phyloP scores from a whole-genome alignment of 2,797 vertebrate species.

The Lemur catta region DNA sequence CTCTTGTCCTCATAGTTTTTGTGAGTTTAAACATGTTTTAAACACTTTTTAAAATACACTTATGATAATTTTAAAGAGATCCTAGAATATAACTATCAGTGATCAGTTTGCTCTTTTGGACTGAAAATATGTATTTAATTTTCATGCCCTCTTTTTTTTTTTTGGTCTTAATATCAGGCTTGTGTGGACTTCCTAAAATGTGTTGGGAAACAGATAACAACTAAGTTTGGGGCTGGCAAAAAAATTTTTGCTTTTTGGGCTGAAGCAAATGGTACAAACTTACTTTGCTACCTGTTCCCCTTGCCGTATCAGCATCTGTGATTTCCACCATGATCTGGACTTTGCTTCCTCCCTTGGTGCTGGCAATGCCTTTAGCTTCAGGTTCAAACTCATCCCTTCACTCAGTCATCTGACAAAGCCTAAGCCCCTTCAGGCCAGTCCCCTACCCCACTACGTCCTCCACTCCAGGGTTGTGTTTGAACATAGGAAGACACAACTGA shows the following conservation, averaged over 20 bases:
- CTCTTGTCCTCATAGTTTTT: not conserved
- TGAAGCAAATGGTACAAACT: not conserved
- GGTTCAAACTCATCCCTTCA: not conserved
- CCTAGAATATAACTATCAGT: not conserved
- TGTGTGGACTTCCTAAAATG: not conserved
- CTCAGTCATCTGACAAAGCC: not conserved
- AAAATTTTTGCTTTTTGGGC: not conserved
- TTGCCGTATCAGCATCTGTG: not conserved
- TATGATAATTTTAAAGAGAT: not conserved
- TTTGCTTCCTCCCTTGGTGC: not conserved
- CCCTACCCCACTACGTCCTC: fast-evolving
- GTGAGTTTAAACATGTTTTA: not conserved
- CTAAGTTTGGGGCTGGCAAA: not conserved
- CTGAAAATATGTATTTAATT: not conserved
- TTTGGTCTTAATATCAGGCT: not conserved
- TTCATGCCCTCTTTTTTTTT: not conserved
- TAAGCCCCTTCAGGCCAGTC: not conserved
- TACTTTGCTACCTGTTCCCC: not conserved
- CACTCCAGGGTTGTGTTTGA: not conserved
- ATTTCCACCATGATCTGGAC: not conserved
- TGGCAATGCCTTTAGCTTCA: not conserved
- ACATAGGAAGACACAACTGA: not conserved
- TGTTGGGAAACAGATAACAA: not conserved
- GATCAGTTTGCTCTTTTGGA: not conserved
- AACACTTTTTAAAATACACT: not conserved